Evolutionary conservation across 1,140 invertebrate genomes (phyloP), one percentile per base, ranked within the genome.

Genomic region (Drosophila subpulchrella): DNA sequence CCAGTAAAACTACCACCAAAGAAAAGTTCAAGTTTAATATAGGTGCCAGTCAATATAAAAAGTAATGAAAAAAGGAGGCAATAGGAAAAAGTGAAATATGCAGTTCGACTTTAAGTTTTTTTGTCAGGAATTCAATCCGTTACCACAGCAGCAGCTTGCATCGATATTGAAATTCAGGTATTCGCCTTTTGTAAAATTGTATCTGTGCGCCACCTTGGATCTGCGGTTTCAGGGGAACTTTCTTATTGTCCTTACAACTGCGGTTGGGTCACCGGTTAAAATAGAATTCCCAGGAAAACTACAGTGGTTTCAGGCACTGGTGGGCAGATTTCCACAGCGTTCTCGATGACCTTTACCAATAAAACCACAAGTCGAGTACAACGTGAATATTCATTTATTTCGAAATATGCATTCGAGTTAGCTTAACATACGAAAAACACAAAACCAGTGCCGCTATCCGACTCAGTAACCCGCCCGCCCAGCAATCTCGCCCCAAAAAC

Each of bases 371-470:
- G 13, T 2, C 4, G 7, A 54, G 47, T 68, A 72, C 53, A 72
- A 58, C 68, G 36, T 58, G 68, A 71, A 68, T 72, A 72, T 72
- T 27, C 44, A 70, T 55, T 63, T 71, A 71, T 62, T 54, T 55
- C 46, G 55, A 60, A 73, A 60, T 60, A 72, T 73, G 67, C 54
- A 66, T 82, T 56, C 60, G 39, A 58, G 41, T 15, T 39, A 72
- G 57, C 70, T 72, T 73, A 67, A 41, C 8, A 13, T 57, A 54
- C 66, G 57, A 68, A 50, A 53, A 30, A 56, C 50, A 13, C 4
- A 68, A 60, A 67, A 68, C 48, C 70, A 73, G 75, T 83, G 83
- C 65, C 83, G 83, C 82, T 85, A 67, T 67, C 83, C 82, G 82
- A 85, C 82, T 70, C 74, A 68, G 54, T 68, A 48, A 50, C 78